phyloP scores from a whole-genome alignment of 2,888 invertebrate species.

The Glyphotaelius pellucidus region DNA sequence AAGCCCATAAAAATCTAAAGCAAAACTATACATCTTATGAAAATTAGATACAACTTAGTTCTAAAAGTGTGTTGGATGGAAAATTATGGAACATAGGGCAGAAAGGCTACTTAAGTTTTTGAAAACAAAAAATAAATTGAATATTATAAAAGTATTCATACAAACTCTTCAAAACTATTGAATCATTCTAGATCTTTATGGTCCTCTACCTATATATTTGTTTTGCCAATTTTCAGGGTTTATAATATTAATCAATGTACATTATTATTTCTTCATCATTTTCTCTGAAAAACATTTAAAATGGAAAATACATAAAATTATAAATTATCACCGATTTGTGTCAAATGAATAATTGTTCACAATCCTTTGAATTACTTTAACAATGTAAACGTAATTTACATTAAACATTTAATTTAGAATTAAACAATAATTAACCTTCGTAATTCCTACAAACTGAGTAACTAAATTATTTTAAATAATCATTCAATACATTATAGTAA shows the following conservation, averaged over 20 bases:
- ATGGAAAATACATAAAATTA: background rate
- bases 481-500: slow-evolving; percentile 30
- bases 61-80: slow-evolving; percentile 49
- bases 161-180: background rate
- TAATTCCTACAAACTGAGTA: slow-evolving; percentile 37
- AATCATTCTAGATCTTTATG: slow-evolving; percentile 20
- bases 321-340: slow-evolving; percentile 23
- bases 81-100: slow-evolving; percentile 32
- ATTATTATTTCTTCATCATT: slow-evolving; percentile 7
- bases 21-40: slow-evolving; percentile 62
- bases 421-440: slow-evolving; percentile 33
- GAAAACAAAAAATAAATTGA: slow-evolving; percentile 14
- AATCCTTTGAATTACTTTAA: slow-evolving; percentile 20
- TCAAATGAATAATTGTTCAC: background rate
- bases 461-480: slow-evolving; percentile 12
- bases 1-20: slow-evolving; percentile 64
- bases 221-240: slow-evolving; percentile 11
- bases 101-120: slow-evolving; percentile 5
- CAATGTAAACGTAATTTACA: slow-evolving; percentile 48
- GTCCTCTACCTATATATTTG: background rate
- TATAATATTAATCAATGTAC: slow-evolving; percentile 10
- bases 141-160: slow-evolving; percentile 16
- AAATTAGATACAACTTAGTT: slow-evolving; percentile 52
- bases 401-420: slow-evolving; percentile 30
- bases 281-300: slow-evolving; percentile 7